Conservation (phyloP, 2,888 invertebrate genomes). For the Scaptomyza cyrtandrae region DNA sequence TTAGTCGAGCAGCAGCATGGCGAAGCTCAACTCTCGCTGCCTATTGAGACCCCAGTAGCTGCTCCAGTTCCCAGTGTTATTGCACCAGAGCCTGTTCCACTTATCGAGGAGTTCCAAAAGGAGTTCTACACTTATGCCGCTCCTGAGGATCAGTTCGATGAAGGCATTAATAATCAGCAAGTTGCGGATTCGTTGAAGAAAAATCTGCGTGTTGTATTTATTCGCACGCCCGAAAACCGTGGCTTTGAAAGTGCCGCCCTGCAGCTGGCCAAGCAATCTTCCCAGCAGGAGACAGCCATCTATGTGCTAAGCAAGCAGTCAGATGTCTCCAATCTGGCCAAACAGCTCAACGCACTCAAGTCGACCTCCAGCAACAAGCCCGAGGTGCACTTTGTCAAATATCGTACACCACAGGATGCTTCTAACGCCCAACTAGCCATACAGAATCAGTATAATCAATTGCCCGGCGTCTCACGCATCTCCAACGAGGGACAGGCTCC, state of each 20-base stretch:
- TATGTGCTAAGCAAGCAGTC: conserved; percentile 82
- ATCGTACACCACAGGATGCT: conserved; percentile 82
- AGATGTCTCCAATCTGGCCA: conserved; percentile 73
- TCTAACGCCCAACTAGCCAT: conserved; percentile 81
- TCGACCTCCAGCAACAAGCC: conserved; percentile 71
- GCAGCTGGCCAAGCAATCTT: conserved; percentile 74
- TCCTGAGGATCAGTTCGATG: conserved; percentile 81
- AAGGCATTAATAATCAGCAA: conserved; percentile 64
- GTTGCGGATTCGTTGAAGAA: conserved; percentile 72
- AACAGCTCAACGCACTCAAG: conserved; percentile 74
- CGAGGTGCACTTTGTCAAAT: conserved; percentile 82
- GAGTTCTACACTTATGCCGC: conserved; percentile 82
- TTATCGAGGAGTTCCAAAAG: conserved; percentile 72
- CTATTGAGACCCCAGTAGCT: conserved; percentile 45
- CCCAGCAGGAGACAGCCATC: conserved; percentile 81
- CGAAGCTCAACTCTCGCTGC: conserved; percentile 63
- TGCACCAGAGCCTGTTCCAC: conserved; percentile 56
- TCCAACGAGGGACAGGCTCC: conserved; percentile 80
- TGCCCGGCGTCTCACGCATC: conserved; percentile 78
- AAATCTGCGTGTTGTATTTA: conserved; percentile 81
- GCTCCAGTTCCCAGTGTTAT: conserved; percentile 25
- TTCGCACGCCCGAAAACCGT: conserved; percentile 81
- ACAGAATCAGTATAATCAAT: conserved; percentile 79
- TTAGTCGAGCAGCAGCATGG: conserved; percentile 47
- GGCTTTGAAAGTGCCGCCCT: conserved; percentile 78